These are phyloP conservation scores for Lasiurus cinereus DNA, from an alignment of 2,113 vertebrate genomes.

Conservation along the genomic window DNA sequence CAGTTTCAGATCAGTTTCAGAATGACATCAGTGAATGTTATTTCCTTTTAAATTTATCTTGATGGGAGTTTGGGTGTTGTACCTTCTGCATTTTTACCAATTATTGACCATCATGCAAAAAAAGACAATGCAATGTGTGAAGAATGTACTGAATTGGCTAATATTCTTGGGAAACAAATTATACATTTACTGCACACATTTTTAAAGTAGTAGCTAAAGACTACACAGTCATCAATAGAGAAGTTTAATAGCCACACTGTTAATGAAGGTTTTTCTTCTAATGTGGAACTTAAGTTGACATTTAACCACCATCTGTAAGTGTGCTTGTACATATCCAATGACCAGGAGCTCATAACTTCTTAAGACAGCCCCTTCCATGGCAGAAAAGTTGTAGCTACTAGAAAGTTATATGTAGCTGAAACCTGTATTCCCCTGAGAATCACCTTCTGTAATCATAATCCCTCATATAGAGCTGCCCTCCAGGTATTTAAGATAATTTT, in stretches of 20 bases:
- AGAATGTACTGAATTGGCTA: not conserved
- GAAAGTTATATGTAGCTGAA: not conserved
- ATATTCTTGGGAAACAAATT: not conserved
- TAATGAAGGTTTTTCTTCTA: not conserved
- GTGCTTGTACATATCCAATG: not conserved
- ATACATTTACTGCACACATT: not conserved
- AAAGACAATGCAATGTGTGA: not conserved
- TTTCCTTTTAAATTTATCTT: constrained; percentile 51
- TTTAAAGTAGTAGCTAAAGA: not conserved
- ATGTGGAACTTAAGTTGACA: not conserved
- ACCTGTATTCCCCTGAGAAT: not conserved
- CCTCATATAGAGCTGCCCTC: not conserved
- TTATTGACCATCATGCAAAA: not conserved
- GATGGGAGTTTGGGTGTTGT: not conserved
- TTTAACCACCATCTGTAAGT: not conserved
- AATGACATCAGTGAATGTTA: constrained; percentile 5
- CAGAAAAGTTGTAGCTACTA: not conserved
- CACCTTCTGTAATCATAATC: not conserved
- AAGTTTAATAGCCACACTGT: constrained; percentile 2
- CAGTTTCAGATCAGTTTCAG: constrained; percentile 40
- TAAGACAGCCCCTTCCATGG: not conserved
- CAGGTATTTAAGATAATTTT: not conserved
- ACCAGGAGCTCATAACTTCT: not conserved
- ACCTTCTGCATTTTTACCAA: constrained; percentile 30
- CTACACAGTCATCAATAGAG: not conserved